phyloP scores from a whole-genome alignment of 2,888 invertebrate genomes.

The Andrena hattorfiana region DNA sequence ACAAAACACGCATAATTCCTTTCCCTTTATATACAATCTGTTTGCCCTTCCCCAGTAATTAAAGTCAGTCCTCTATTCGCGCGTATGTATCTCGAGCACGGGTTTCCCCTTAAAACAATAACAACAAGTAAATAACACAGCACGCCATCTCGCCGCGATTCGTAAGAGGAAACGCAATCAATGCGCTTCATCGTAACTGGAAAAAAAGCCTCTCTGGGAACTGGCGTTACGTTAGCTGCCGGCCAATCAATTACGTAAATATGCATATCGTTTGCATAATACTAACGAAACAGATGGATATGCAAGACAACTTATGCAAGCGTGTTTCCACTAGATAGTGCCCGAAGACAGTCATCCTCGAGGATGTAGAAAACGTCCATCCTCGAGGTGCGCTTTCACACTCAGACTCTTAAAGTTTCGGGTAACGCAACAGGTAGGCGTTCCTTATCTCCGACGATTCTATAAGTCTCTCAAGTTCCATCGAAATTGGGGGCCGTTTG shows the following conservation, averaged over 20 bases:
- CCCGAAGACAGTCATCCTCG: neutral
- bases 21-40: too few relatives aligned
- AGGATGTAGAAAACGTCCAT: too few relatives aligned
- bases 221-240: neutral
- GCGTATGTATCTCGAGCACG: too few relatives aligned
- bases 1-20: too few relatives aligned
- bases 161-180: too few relatives aligned
- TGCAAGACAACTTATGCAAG: conserved; percentile 1
- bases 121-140: too few relatives aligned
- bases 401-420: too few relatives aligned
- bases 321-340: neutral
- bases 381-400: too few relatives aligned
- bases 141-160: too few relatives aligned
- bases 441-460: neutral
- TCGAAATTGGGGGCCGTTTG: neutral
- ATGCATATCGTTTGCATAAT: conserved; percentile 32
- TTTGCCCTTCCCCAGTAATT: too few relatives aligned
- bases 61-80: too few relatives aligned
- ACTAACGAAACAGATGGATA: conserved; percentile 19
- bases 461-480: neutral
- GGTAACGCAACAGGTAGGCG: neutral
- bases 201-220: conserved; percentile 8
- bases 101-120: too few relatives aligned
- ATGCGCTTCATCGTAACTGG: neutral
- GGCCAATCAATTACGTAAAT: conserved; percentile 41